These are phyloP conservation scores for Tipula lateralis DNA, from an alignment of 2,888 invertebrate genomes.

Conservation along the genomic window DNA sequence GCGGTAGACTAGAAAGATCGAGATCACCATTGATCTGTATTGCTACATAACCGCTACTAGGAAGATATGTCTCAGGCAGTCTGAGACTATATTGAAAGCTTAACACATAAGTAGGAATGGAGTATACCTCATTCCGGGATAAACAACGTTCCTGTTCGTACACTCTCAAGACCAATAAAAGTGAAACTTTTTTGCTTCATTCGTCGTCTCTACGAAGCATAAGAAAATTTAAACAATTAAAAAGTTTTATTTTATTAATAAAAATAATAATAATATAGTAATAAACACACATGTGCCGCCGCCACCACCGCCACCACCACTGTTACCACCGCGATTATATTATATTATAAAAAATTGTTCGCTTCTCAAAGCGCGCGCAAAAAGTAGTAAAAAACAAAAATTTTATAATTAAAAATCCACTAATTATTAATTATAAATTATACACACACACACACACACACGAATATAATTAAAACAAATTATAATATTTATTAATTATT, in stretches of 20 bases:
- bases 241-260: not conserved
- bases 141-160: too few relatives aligned
- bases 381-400: not conserved
- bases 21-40: too few relatives aligned
- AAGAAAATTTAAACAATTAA: conserved; percentile 1
- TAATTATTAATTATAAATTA: not conserved
- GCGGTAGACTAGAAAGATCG: too few relatives aligned
- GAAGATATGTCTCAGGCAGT: too few relatives aligned
- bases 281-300: not conserved
- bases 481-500: not conserved
- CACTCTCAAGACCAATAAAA: not conserved
- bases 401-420: not conserved
- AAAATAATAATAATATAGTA: not conserved
- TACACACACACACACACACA: not conserved
- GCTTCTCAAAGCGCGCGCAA: not conserved
- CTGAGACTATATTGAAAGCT: too few relatives aligned
- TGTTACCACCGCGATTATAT: not conserved
- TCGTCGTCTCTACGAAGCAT: not conserved
- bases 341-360: not conserved
- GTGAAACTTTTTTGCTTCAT: not conserved
- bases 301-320: not conserved
- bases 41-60: too few relatives aligned
- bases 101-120: too few relatives aligned
- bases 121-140: too few relatives aligned
- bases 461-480: not conserved